Base-by-base conservation (phyloP, 1,140 invertebrate genomes). In the Cherax quadricarinatus region DNA sequence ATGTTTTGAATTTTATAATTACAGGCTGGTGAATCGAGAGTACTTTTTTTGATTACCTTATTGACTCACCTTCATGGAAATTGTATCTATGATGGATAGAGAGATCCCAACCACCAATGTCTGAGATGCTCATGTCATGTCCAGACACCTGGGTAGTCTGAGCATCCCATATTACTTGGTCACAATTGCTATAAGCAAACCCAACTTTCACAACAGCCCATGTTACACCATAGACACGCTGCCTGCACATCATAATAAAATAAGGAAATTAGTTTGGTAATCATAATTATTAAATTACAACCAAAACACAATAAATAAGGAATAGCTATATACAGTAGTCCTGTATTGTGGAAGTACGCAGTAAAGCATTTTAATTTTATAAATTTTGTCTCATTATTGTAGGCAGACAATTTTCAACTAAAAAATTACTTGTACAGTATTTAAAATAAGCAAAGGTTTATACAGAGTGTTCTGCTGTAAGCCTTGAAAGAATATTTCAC, bases 21-120 rank as follows among this genome's bases (percentile, higher is more conserved):
- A 41, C 30, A 41, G 30, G 30, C 30, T 41, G 30, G 30, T 41
- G 30, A 41, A 41, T 41, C 30, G 1, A 14, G 4, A 57, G 14
- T 57, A 57, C 14, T 57, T 14, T 57, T 57, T 57, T 5, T 57
- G 53, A 1, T 14, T 57, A 41, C 2, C 30, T 41, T 41, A 41
- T 14, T 14, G 53, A 78, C 88, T 94, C 95, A 97, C 98, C 98
- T 96, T 99, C 98, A 95, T 99, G 98, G 96, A 99, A 99, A 95
- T 99, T 99, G 95, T 99, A 99, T 93, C 98, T 96, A 94, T 99
- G 99, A 95, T 99, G 99, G 94, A 99, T 98, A 94, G 99, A 98
- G 86, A 99, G 95, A 95, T 99, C 99, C 99, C 99, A 99, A 10
- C 98, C 98, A 3, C 98, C 98, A 41, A 99, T 99, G 86, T 96